These are phyloP conservation scores for Euphonia xanthogaster DNA, from an alignment of 2,797 vertebrate genomes.

Conservation along the genomic window DNA sequence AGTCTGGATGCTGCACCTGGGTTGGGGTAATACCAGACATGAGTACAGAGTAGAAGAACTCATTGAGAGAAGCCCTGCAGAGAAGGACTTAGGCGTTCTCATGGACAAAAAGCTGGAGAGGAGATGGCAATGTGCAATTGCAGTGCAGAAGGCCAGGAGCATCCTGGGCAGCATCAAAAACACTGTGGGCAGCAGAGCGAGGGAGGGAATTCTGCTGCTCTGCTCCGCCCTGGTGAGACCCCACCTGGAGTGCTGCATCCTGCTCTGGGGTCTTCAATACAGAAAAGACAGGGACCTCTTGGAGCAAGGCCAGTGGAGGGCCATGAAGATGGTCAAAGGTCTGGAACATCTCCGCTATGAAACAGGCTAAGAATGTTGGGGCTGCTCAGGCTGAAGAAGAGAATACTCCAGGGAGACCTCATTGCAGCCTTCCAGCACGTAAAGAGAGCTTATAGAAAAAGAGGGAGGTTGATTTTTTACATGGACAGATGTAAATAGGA, in stretches of 20 bases:
- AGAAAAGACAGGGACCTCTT: not conserved
- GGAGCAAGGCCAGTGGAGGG: not conserved
- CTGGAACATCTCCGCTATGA: not conserved
- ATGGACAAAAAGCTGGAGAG: not conserved
- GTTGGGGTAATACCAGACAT: not conserved
- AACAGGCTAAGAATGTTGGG: not conserved
- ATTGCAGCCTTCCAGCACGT: not conserved
- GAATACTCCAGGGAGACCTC: not conserved
- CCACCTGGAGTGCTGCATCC: not conserved
- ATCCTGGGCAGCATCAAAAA: not conserved
- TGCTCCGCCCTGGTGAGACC: not conserved
- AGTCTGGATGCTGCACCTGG: not conserved
- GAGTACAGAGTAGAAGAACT: not conserved
- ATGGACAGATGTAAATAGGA: not conserved
- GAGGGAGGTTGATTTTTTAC: not conserved
- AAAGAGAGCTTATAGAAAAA: not conserved
- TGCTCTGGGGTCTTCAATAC: not conserved
- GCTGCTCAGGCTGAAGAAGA: not conserved
- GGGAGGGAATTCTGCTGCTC: not conserved
- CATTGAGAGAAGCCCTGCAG: not conserved
- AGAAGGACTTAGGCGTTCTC: not conserved
- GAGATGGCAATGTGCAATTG: not conserved
- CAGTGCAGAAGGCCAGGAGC: not conserved
- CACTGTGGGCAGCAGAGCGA: accelerated
- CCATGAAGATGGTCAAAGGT: not conserved